These are phyloP conservation scores for Artibeus lituratus DNA, from an alignment of 2,797 vertebrate species.

Conservation along the genomic window DNA sequence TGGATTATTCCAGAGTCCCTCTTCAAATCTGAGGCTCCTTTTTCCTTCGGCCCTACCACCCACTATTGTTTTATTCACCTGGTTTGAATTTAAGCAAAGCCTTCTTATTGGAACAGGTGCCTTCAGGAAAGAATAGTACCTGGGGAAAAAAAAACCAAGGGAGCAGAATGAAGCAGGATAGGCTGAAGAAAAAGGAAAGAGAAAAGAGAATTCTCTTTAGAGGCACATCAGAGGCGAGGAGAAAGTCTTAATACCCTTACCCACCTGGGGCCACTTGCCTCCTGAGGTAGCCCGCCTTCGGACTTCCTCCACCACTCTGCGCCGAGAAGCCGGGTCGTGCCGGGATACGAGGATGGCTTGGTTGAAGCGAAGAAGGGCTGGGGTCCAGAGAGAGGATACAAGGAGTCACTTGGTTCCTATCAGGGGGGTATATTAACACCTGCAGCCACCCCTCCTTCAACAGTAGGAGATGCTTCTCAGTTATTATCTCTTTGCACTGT, in stretches of 20 bases:
- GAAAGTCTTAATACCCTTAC: neutral
- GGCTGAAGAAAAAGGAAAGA: neutral
- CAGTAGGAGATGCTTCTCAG: neutral
- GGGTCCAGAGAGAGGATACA: neutral
- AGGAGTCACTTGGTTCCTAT: neutral
- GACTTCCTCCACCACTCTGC: constrained; percentile 86
- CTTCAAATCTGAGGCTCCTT: neutral
- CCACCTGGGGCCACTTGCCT: constrained; percentile 92
- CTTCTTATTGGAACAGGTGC: constrained; percentile 87
- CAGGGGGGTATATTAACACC: neutral
- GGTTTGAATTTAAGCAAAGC: constrained; percentile 87
- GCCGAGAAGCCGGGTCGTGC: constrained; percentile 90
- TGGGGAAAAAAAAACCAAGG: constrained; percentile 41
- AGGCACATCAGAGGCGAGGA: neutral
- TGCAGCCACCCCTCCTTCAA: neutral
- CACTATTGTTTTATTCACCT: constrained; percentile 73
- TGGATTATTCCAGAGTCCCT: neutral
- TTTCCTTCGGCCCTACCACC: neutral
- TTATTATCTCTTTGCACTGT: neutral
- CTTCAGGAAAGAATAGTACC: constrained; percentile 88
- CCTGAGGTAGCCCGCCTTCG: constrained; percentile 87
- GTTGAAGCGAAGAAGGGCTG: constrained; percentile 89
- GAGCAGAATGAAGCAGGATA: neutral
- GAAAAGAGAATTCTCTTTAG: neutral
- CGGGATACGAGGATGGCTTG: constrained; percentile 91